Evolutionary conservation across 2,113 vertebrate species (phyloP).

Genomic region (Podarcis cretensis): DNA sequence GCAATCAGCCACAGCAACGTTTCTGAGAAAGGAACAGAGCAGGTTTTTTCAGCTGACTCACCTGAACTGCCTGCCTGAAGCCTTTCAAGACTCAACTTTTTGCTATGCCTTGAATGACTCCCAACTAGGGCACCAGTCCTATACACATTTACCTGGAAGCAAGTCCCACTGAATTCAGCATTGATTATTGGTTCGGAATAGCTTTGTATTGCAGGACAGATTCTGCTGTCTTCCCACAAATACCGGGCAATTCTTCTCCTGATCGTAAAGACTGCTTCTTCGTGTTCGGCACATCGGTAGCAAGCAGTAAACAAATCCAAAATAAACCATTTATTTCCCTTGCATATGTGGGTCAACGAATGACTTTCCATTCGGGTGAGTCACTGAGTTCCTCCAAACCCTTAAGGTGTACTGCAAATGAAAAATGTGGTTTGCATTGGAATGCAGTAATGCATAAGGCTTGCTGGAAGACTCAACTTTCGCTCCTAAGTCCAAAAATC

Average conservation of each 20-base stretch:
- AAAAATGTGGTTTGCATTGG: constrained; percentile 56
- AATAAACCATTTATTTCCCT: constrained; percentile 57
- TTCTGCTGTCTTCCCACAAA: neutral
- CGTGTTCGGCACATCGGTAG: constrained; percentile 25
- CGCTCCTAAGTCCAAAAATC: constrained; percentile 57
- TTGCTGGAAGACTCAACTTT: constrained; percentile 25
- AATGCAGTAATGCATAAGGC: constrained; percentile 58
- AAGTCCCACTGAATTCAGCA: neutral
- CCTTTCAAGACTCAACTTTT: neutral
- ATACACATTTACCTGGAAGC: neutral
- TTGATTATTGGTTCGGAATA: neutral
- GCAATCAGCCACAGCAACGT: neutral
- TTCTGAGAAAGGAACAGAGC: neutral
- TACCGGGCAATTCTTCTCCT: neutral
- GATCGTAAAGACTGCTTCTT: constrained; percentile 38
- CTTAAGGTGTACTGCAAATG: constrained; percentile 60
- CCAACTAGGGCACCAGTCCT: neutral
- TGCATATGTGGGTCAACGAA: constrained; percentile 8
- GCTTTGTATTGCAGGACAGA: neutral
- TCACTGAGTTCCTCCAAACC: constrained; percentile 59
- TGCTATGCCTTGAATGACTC: neutral
- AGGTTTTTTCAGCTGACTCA: neutral
- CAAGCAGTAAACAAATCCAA: constrained; percentile 60
- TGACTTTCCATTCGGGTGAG: constrained; percentile 48
- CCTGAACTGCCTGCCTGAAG: neutral